A percentile compares a stretch with the other conserved stretches of the same genome.
Evolutionary conservation across 2,888 invertebrate species (phyloP).

Genomic region (Eustalomyia histrio): DNA sequence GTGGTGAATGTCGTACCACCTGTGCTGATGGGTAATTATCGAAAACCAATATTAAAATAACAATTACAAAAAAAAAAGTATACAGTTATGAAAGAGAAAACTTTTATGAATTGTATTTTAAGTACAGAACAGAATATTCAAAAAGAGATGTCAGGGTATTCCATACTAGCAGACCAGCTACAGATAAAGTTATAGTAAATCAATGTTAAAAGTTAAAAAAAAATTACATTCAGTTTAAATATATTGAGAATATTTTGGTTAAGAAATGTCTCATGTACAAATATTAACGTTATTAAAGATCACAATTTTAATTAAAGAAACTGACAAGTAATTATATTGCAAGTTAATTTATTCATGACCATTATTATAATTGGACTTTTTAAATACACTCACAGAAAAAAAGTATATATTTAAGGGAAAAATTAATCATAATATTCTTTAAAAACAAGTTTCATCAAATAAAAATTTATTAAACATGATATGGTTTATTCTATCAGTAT

Average conservation of each 20-base stretch:
- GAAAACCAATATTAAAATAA: conserved; percentile 8
- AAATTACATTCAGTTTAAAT: not conserved
- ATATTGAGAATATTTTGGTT: not conserved
- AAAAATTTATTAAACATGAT: too few relatives aligned
- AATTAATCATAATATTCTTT: too few relatives aligned
- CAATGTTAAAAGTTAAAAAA: not conserved
- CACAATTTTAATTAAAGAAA: not conserved
- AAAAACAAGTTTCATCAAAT: too few relatives aligned
- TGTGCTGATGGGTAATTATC: conserved; percentile 85
- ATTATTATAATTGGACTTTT: too few relatives aligned
- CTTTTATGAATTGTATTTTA: conserved; percentile 28
- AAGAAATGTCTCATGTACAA: not conserved
- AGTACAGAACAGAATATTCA: not conserved
- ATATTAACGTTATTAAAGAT: not conserved
- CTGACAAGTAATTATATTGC: not conserved
- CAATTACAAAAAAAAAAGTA: not conserved
- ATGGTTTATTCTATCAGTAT: too few relatives aligned
- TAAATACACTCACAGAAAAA: too few relatives aligned
- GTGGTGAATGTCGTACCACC: conserved; percentile 89
- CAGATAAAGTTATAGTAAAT: too few relatives aligned
- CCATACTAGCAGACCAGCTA: too few relatives aligned
- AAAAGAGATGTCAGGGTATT: too few relatives aligned
- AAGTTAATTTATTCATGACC: too few relatives aligned
- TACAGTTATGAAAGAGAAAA: not conserved
- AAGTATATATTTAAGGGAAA: too few relatives aligned